A percentile compares a stretch with the other conserved stretches of the same genome.
These are phyloP conservation scores for Hirundichthys speculiger DNA, from an alignment of 2,113 vertebrate genomes.

Conservation along the genomic window DNA sequence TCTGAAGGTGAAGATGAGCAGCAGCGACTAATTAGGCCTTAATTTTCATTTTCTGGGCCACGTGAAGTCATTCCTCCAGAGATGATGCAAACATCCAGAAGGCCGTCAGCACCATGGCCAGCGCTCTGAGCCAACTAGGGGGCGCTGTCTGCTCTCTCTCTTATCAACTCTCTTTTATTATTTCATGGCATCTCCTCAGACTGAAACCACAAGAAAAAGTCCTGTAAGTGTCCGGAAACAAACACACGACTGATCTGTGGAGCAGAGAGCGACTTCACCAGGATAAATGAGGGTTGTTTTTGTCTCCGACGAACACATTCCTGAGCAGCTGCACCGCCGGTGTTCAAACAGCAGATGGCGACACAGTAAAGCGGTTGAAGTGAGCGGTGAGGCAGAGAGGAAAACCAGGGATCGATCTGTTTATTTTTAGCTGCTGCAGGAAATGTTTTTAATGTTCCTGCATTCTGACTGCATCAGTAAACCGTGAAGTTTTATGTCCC, in stretches of 20 bases:
- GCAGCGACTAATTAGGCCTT: no score
- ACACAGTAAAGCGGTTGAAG: slow-evolving; percentile 14
- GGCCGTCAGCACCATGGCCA: slow-evolving; percentile 59
- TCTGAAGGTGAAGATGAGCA: no score
- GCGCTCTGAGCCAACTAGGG: slow-evolving; percentile 35
- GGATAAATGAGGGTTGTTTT: no score
- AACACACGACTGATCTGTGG: neutral
- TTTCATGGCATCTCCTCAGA: neutral
- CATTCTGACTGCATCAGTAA: no score
- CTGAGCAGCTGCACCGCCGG: neutral
- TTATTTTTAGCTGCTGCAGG: no score
- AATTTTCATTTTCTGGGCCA: no score
- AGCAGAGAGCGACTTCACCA: neutral
- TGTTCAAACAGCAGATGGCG: slow-evolving; percentile 34
- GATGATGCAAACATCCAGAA: neutral
- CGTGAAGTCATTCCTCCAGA: no score
- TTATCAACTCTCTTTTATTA: neutral
- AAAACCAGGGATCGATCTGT: no score
- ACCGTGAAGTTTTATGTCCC: no score
- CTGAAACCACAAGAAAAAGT: neutral
- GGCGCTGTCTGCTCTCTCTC: slow-evolving; percentile 16
- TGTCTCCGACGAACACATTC: no score
- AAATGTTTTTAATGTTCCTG: no score
- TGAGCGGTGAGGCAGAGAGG: no score
- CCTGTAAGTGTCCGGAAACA: neutral